These are phyloP conservation scores for Salminus brasiliensis DNA, from an alignment of 2,113 vertebrate species.

Conservation along the genomic window DNA sequence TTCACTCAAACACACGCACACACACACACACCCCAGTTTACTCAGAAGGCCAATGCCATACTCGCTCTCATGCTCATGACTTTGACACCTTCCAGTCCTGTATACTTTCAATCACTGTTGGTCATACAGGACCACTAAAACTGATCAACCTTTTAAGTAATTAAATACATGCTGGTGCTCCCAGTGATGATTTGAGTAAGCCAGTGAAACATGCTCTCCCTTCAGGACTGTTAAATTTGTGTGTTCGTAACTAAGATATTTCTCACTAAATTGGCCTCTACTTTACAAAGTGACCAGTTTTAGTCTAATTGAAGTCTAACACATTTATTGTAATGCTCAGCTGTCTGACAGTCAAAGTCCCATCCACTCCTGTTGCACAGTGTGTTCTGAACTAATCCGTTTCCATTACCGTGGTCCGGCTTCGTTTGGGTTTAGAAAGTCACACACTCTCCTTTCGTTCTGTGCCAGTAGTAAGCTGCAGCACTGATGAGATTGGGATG, in stretches of 20 bases:
- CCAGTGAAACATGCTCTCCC: neutral
- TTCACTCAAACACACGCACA: neutral
- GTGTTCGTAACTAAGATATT: no score
- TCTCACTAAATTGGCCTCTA: neutral
- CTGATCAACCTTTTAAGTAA: neutral
- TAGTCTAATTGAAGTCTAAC: no score
- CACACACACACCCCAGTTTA: neutral
- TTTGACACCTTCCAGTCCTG: neutral
- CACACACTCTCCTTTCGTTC: neutral
- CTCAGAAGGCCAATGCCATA: neutral
- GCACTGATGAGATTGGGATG: constrained; percentile 29
- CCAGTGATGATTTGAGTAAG: neutral
- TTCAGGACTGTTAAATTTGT: neutral
- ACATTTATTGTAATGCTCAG: neutral
- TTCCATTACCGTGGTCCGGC: neutral
- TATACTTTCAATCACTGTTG: neutral
- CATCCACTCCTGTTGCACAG: neutral
- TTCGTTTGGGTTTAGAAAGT: neutral
- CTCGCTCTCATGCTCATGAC: no score
- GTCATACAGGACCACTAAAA: neutral
- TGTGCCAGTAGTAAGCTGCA: constrained; percentile 34
- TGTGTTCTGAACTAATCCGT: neutral
- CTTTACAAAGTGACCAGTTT: neutral
- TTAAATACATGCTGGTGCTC: neutral
- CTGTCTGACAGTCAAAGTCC: neutral